These are phyloP conservation scores for Monopis laevigella DNA, from an alignment of 2,888 invertebrate genomes.

Conservation along the genomic window DNA sequence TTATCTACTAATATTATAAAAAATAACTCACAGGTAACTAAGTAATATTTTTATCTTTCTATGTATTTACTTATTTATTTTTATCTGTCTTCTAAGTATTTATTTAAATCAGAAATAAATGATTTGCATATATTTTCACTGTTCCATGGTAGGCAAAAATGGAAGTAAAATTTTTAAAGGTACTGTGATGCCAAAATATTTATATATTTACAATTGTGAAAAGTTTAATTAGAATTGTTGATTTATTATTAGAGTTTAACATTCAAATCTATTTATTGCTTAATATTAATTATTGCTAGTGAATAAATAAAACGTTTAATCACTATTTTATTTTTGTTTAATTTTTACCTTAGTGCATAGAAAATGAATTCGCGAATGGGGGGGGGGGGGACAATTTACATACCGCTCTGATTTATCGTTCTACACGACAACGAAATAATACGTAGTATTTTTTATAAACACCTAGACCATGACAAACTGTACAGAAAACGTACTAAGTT, in stretches of 20 bases:
- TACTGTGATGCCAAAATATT: slow-evolving; percentile 62
- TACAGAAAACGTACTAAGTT: too few species aligned
- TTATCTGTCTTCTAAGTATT: too few species aligned
- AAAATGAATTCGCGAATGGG: neutral
- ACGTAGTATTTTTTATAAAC: too few species aligned
- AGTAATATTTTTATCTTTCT: too few species aligned
- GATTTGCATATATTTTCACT: too few species aligned
- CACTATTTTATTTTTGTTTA: slow-evolving; percentile 12
- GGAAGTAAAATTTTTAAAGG: slow-evolving; percentile 23
- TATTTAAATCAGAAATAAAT: too few species aligned
- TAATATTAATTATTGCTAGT: slow-evolving; percentile 58
- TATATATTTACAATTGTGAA: slow-evolving; percentile 25
- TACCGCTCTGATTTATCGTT: too few species aligned
- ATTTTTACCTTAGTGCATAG: neutral
- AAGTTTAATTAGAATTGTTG: slow-evolving; percentile 52
- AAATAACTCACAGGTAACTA: too few species aligned
- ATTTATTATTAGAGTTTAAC: slow-evolving; percentile 60
- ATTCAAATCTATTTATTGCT: slow-evolving; percentile 61
- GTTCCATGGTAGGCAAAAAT: slow-evolving; percentile 1
- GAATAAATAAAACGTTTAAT: slow-evolving; percentile 28
- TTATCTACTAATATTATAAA: too few species aligned
- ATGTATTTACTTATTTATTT: too few species aligned
- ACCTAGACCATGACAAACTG: too few species aligned
- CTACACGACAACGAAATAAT: too few species aligned
- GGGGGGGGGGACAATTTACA: neutral